These are phyloP conservation scores for Dolichoris vasculosae DNA, from an alignment of 1,140 invertebrate species.

Conservation along the genomic window DNA sequence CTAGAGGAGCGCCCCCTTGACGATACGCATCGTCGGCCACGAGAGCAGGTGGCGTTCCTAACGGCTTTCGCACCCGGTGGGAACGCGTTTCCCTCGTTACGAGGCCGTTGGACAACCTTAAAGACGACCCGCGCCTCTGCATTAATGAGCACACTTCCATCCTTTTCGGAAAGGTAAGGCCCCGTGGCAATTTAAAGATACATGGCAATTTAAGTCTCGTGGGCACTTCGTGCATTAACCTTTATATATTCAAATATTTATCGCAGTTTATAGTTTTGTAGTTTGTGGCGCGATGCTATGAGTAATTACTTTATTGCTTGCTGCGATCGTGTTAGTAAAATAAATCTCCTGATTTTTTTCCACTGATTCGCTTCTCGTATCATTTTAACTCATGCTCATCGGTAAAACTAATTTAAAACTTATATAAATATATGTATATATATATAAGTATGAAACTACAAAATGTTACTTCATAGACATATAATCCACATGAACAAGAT, in stretches of 20 bases:
- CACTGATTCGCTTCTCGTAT: too few relatives aligned
- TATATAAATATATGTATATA: too few relatives aligned
- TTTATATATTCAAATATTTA: not conserved
- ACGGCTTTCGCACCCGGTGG: not conserved
- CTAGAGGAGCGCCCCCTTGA: not conserved
- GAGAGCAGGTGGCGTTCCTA: not conserved
- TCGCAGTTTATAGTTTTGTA: not conserved
- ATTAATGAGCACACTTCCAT: not conserved
- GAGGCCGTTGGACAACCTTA: too few relatives aligned
- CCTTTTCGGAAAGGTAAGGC: not conserved
- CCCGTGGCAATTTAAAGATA: too few relatives aligned
- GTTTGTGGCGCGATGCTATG: not conserved
- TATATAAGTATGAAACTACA: too few relatives aligned
- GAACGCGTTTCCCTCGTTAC: conserved; percentile 28
- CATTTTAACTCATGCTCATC: too few relatives aligned
- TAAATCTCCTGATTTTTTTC: not conserved
- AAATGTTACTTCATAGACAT: too few relatives aligned
- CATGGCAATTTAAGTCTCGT: too few relatives aligned
- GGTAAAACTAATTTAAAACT: too few relatives aligned
- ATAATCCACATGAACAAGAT: too few relatives aligned
- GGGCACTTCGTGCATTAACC: not conserved
- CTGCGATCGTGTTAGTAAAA: not conserved
- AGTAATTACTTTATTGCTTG: not conserved
- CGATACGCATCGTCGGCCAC: not conserved
- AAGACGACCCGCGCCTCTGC: too few relatives aligned